phyloP scores from a whole-genome alignment of 2,113 vertebrate genomes.

The Lampris incognitus region DNA sequence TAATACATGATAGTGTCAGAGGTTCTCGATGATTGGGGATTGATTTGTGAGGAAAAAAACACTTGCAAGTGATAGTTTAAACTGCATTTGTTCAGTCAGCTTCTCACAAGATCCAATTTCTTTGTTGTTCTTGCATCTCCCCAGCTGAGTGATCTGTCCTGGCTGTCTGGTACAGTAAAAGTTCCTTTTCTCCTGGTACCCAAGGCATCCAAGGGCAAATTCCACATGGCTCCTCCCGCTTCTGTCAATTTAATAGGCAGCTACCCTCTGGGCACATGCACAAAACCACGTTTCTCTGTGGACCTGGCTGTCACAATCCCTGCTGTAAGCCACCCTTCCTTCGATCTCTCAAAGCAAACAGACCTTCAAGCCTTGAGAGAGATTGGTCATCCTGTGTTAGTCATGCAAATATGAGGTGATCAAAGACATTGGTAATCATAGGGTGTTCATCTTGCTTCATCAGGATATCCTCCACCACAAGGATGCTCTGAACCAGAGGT shows the following conservation, averaged over 20 bases:
- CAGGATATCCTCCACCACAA: conserved; percentile 92
- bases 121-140: not conserved
- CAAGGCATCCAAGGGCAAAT: conserved; percentile 87
- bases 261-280: conserved; percentile 92
- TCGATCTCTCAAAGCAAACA: not conserved
- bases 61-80: not conserved
- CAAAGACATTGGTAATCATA: not conserved
- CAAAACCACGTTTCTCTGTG: conserved; percentile 88
- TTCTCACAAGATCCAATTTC: not conserved
- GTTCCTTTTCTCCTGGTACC: conserved; percentile 90
- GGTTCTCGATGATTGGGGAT: not conserved
- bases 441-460: not conserved
- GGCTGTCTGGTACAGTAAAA: conserved; percentile 86
- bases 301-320: conserved; percentile 93
- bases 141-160: conserved; percentile 88
- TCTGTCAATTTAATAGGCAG: conserved; percentile 91
- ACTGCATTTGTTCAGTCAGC: not conserved
- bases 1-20: not conserved
- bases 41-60: not conserved
- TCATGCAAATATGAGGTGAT: not conserved
- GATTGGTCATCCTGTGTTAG: not conserved
- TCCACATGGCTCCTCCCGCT: conserved; percentile 86
- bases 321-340: conserved; percentile 78
- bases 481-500: conserved; percentile 94
- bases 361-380: not conserved